A percentile compares a stretch with the other conserved stretches of the same genome.
phyloP scores from a whole-genome alignment of 2,113 vertebrate genomes.

The Leptosomus discolor region DNA sequence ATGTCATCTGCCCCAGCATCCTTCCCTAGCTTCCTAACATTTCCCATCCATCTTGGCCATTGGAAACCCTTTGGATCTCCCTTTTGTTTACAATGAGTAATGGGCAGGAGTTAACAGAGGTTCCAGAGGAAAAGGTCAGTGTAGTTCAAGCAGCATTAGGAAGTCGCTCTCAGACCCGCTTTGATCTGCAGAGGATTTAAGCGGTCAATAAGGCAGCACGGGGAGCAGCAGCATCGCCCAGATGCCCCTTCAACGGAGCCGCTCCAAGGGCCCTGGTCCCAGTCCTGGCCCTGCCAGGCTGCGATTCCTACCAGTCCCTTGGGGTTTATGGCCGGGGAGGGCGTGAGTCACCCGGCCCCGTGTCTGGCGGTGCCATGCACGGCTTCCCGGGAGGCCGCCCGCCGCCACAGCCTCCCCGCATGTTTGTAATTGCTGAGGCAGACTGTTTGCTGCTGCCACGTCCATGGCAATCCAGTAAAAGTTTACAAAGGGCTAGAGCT shows the following conservation, averaged over 20 bases:
- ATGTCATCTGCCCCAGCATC: slow-evolving; percentile 43
- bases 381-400: neutral
- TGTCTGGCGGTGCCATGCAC: slow-evolving; percentile 57
- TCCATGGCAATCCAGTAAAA: slow-evolving; percentile 38
- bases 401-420: neutral
- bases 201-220: neutral
- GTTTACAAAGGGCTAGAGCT: slow-evolving; percentile 64
- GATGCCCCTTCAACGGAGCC: neutral
- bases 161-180: neutral
- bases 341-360: slow-evolving; percentile 20
- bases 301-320: neutral
- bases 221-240: neutral
- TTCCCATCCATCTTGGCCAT: slow-evolving; percentile 45
- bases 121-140: slow-evolving; percentile 23
- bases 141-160: slow-evolving; percentile 25
- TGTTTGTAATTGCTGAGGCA: slow-evolving; percentile 42
- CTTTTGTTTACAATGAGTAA: slow-evolving; percentile 61
- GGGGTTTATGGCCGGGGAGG: slow-evolving; percentile 40
- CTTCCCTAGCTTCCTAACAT: slow-evolving; percentile 58
- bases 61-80: slow-evolving; percentile 60
- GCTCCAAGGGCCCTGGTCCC: neutral
- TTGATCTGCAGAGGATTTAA: slow-evolving; percentile 55
- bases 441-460: slow-evolving; percentile 54
- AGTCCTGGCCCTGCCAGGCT: neutral
- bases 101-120: slow-evolving; percentile 7